These are phyloP conservation scores for Taxidea taxus DNA, from an alignment of 2,113 vertebrate species.

Conservation along the genomic window DNA sequence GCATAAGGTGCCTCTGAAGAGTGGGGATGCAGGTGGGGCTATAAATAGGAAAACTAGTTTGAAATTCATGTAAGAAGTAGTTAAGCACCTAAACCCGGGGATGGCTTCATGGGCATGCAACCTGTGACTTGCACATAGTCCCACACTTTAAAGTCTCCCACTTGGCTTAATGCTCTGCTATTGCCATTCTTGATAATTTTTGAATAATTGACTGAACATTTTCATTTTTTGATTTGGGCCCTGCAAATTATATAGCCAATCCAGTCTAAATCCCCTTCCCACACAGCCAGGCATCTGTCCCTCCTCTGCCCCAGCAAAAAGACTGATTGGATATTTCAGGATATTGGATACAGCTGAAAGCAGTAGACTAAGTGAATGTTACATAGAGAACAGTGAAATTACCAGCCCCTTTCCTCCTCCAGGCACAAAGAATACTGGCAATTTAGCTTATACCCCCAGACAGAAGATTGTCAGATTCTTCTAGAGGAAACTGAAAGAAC, in stretches of 20 bases:
- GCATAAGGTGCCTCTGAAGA: background rate
- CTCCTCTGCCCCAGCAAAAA: background rate
- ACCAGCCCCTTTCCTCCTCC: background rate
- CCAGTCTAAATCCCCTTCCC: background rate
- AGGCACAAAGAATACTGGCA: background rate
- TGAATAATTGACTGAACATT: background rate
- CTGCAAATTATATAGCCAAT: background rate
- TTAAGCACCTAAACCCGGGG: background rate
- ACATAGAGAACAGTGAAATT: background rate
- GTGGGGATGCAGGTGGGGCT: background rate
- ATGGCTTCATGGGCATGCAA: background rate
- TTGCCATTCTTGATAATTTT: background rate
- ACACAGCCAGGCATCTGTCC: background rate
- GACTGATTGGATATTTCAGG: background rate
- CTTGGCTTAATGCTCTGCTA: background rate
- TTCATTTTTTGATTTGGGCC: slow-evolving; percentile 18
- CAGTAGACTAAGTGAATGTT: background rate
- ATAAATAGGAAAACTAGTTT: background rate
- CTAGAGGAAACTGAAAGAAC: background rate
- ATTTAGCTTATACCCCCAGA: background rate
- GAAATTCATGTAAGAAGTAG: background rate
- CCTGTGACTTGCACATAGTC: background rate
- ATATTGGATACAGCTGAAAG: background rate
- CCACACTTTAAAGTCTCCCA: background rate
- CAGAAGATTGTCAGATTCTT: background rate